Evolutionary conservation across 2,888 invertebrate genomes (phyloP).

Genomic region (Dicyrtoma fusca): DNA sequence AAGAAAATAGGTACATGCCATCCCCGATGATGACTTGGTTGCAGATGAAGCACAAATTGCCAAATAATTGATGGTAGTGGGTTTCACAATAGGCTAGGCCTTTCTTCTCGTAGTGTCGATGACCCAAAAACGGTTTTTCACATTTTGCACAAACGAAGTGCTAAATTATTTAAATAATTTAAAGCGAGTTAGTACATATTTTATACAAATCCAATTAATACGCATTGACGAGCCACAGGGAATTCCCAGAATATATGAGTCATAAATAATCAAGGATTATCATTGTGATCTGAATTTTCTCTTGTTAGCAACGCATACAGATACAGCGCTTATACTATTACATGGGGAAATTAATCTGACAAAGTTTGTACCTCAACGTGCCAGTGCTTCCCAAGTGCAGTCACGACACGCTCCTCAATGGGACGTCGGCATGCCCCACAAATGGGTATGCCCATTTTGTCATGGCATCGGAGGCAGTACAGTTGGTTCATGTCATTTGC

Average conservation of each 20-base stretch:
- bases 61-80: constrained; percentile 98
- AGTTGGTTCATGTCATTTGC: constrained; percentile 93
- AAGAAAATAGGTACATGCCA: constrained; percentile 67
- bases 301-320: too few relatives aligned
- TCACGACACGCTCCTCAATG: constrained; percentile 97
- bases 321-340: too few relatives aligned
- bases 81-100: constrained; percentile 98
- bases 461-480: constrained; percentile 96
- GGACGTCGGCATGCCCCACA: constrained; percentile 99
- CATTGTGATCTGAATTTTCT: too few relatives aligned
- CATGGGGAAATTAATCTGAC: background rate
- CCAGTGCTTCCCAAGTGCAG: constrained; percentile 97
- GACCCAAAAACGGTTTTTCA: constrained; percentile 98
- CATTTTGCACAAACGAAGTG: constrained; percentile 99
- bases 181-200: constrained; percentile 25
- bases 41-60: constrained; percentile 97
- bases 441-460: constrained; percentile 99
- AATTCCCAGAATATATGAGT: constrained; percentile 18
- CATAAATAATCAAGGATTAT: too few relatives aligned
- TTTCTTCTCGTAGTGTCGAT: constrained; percentile 98
- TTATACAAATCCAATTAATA: constrained; percentile 10
- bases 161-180: constrained; percentile 63
- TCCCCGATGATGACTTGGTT: constrained; percentile 97
- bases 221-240: too few relatives aligned
- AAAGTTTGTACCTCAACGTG: constrained; percentile 79